Evolutionary conservation across 2,888 invertebrate genomes (phyloP).

Genomic region (Antheraea yamamai): DNA sequence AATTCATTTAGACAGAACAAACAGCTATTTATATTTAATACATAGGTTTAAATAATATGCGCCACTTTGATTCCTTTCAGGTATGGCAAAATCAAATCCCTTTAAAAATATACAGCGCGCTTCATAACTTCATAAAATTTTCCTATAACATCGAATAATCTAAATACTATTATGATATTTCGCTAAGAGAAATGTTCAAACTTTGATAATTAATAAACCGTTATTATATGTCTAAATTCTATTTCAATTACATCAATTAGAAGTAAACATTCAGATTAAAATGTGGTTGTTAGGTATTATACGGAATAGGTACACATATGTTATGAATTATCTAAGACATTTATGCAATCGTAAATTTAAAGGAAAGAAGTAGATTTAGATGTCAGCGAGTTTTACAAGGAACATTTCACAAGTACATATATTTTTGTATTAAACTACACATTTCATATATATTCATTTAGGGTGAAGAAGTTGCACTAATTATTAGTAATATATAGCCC

Average conservation of each 20-base stretch:
- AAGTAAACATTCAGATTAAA: background rate
- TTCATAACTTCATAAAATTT: slow-evolving; percentile 3
- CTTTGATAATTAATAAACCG: background rate
- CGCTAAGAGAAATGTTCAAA: background rate
- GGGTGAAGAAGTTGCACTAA: background rate
- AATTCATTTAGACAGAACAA: background rate
- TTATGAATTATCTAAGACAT: background rate
- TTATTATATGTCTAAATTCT: background rate
- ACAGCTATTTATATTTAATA: slow-evolving; percentile 1
- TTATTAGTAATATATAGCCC: background rate
- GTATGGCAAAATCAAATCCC: slow-evolving; percentile 7
- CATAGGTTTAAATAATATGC: background rate
- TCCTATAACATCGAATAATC: slow-evolving; percentile 8
- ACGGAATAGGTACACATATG: background rate
- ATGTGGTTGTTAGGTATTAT: background rate
- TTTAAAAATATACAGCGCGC: background rate
- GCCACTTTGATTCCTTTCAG: slow-evolving; percentile 4
- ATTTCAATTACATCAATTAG: background rate
- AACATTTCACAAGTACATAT: background rate
- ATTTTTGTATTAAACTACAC: background rate
- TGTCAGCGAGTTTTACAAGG: background rate
- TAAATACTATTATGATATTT: slow-evolving; percentile 1
- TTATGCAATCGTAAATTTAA: background rate
- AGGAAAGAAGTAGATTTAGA: background rate
- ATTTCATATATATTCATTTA: background rate